Percentiles rank a stretch among this genome's conserved stretches.
Conservation (phyloP, 1,140 invertebrate species). For the Pollicipes pollicipes region DNA sequence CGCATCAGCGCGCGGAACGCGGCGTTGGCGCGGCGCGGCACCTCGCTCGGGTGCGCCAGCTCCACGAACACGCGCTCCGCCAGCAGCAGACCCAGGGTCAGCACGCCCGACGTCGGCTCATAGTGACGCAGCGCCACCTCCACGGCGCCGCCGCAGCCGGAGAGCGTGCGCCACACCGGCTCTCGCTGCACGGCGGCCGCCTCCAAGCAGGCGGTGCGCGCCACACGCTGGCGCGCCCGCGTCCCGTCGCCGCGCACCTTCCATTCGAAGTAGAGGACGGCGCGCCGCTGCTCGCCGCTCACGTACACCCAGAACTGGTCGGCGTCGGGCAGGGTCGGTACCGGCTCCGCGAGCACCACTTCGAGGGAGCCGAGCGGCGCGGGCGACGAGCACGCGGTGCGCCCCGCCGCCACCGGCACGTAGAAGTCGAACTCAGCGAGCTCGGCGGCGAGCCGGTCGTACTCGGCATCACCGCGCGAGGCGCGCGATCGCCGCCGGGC, state of each 20-base stretch:
- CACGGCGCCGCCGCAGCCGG: slow-evolving; percentile 17
- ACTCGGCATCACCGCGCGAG: too few relatives aligned
- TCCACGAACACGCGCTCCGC: slow-evolving; percentile 11
- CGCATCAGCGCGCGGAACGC: neutral
- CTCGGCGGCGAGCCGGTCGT: too few relatives aligned
- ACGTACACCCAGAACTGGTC: slow-evolving; percentile 26
- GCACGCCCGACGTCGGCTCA: slow-evolving; percentile 8
- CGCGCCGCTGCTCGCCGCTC: slow-evolving; percentile 18
- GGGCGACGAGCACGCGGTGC: too few relatives aligned
- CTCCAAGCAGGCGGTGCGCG: slow-evolving; percentile 16
- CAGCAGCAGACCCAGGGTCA: slow-evolving; percentile 9
- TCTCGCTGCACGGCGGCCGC: slow-evolving; percentile 19
- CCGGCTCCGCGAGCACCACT: too few relatives aligned
- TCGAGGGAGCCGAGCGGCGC: too few relatives aligned
- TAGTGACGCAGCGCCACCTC: slow-evolving; percentile 15
- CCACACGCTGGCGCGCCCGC: slow-evolving; percentile 12
- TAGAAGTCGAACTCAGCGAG: too few relatives aligned
- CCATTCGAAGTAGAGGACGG: slow-evolving; percentile 26
- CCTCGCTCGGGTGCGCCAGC: slow-evolving; percentile 14
- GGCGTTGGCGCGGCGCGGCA: slow-evolving; percentile 9
- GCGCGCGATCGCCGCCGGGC: too few relatives aligned
- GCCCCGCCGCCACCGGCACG: too few relatives aligned
- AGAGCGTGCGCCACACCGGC: neutral
- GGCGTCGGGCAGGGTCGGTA: too few relatives aligned
- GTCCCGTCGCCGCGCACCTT: slow-evolving; percentile 14